Conservation (phyloP, 1,140 invertebrate genomes). For the Euwallacea similis region DNA sequence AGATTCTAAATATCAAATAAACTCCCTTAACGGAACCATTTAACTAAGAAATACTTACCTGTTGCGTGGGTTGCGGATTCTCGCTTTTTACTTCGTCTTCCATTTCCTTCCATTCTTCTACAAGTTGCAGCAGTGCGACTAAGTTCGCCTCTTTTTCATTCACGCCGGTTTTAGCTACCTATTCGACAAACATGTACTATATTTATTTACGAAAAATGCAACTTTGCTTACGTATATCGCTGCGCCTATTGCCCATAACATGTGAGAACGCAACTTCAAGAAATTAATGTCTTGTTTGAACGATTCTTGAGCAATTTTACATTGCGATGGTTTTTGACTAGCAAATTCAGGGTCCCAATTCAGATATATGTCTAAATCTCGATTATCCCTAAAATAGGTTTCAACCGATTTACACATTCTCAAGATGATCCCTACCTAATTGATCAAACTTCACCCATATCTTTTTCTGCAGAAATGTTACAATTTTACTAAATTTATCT, state of each 20-base stretch:
- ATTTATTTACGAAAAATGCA: background rate
- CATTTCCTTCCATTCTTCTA: slow-evolving; percentile 45
- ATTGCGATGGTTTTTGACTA: slow-evolving; percentile 41
- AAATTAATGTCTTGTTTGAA: slow-evolving; percentile 46
- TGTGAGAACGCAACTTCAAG: slow-evolving; percentile 43
- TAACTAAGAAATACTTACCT: slow-evolving; percentile 30
- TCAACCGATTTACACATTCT: no score
- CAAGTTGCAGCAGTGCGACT: slow-evolving; percentile 38
- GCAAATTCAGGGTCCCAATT: slow-evolving; percentile 60
- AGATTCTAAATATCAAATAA: slow-evolving; percentile 32
- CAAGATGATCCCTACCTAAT: no score
- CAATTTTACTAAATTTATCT: background rate
- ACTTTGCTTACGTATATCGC: slow-evolving; percentile 31
- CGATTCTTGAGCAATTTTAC: slow-evolving; percentile 40
- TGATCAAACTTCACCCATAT: no score
- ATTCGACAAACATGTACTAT: background rate
- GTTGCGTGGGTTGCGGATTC: slow-evolving; percentile 40
- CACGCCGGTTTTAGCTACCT: slow-evolving; percentile 41
- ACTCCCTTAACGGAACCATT: background rate
- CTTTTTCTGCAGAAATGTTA: background rate
- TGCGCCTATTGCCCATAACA: slow-evolving; percentile 40
- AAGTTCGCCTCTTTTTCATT: slow-evolving; percentile 37
- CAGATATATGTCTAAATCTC: slow-evolving; percentile 61
- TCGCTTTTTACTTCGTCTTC: slow-evolving; percentile 27
- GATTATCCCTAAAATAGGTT: slow-evolving; percentile 57